Conservation (phyloP, 2,113 vertebrate species). For the Desmodus rotundus region DNA sequence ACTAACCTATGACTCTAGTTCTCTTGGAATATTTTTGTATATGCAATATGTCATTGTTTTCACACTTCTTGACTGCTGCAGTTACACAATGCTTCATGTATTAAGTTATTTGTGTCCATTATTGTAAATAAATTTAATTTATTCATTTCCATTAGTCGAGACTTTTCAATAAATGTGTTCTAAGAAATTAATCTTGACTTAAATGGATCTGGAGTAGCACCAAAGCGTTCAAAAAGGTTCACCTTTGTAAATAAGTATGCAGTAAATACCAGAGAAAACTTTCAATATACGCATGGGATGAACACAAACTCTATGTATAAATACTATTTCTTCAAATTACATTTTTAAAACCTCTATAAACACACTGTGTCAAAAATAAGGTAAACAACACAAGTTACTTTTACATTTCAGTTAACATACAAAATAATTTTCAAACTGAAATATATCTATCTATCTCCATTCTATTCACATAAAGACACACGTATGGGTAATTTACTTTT, state of each 20-base stretch:
- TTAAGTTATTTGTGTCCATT: background rate
- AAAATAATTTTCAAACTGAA: background rate
- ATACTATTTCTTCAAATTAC: background rate
- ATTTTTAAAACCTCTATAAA: background rate
- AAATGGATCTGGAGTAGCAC: background rate
- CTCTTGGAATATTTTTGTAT: background rate
- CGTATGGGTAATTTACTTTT: background rate
- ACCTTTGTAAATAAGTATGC: background rate
- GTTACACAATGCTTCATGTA: constrained; percentile 16
- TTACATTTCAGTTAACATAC: background rate
- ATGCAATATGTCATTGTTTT: background rate
- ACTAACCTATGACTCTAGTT: background rate
- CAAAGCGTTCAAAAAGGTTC: background rate
- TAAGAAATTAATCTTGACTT: constrained; percentile 36
- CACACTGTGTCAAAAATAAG: background rate
- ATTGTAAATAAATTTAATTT: background rate
- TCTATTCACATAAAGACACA: constrained; percentile 12
- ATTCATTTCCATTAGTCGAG: constrained; percentile 12
- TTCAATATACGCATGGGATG: background rate
- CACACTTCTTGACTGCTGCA: background rate
- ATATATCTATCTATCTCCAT: background rate
- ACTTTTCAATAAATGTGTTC: background rate
- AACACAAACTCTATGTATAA: background rate
- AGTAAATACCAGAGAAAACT: background rate
- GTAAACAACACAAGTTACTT: constrained; percentile 19